Base-by-base conservation (phyloP, 2,888 invertebrate species). In the Ametastegia equiseti region DNA sequence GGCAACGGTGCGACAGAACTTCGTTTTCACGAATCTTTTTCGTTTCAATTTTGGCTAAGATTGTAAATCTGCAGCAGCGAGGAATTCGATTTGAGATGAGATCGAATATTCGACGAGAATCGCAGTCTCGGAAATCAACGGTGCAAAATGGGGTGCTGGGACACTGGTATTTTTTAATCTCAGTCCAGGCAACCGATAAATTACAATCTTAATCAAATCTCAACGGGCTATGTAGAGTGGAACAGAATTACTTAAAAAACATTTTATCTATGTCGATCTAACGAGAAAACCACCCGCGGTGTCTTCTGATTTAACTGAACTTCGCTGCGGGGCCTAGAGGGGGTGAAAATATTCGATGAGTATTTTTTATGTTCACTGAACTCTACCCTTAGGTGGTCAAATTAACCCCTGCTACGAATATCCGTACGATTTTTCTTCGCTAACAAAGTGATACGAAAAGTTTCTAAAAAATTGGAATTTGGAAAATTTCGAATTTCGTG, bases 151-250 rank as follows among this genome's bases (percentile, higher is more conserved):
- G 33, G 39, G 71, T 47, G 63, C 63, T 63, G 45, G 13, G 54
- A 60, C 30, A 42, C 42, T 50, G 78, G 78, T 78, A 78, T 78
- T 78, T 78, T 78, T 60, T 78, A 78, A 78, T 78, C 78, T 63
- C n/a, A 36, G 78, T 19, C 42, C 42, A 78, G 39, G 78, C 9
- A 63, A 60, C 78, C 78, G 60, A 60, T 60, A 78, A 78, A 78
- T 78, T 78, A 60, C 39, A 78, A 78, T 57, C 78, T 60, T 78
- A 57, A 78, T 78, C 63, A 60, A 78, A 78, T 78, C 42, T 54
- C 13, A 27, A 36, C 36, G 5, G 60, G 27, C 42, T 60, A 27
- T n/a, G n/a, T 19, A 78, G 39, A 15, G 23, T 45, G 19, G 19
- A 67, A 45, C 19, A 13, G 36, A 54, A 78, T 15, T 30, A 9